These are phyloP conservation scores for Pediacus dermestoides DNA, from an alignment of 2,888 invertebrate genomes.

Conservation along the genomic window DNA sequence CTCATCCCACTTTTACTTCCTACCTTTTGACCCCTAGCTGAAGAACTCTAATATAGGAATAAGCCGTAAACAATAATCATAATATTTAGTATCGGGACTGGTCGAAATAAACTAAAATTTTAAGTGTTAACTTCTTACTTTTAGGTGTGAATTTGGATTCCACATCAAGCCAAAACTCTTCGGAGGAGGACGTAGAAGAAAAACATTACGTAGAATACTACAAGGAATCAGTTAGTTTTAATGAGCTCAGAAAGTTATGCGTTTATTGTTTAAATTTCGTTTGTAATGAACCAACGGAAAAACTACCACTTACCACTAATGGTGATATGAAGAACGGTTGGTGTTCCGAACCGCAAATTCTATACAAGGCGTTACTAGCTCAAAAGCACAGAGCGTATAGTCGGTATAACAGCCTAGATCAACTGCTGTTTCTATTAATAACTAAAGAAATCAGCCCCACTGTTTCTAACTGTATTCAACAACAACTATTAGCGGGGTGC, in stretches of 20 bases:
- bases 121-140: conserved; percentile 14
- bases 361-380: conserved; percentile 39
- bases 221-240: conserved; percentile 23
- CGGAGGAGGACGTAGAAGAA: conserved; percentile 37
- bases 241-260: conserved; percentile 37
- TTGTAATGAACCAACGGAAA: conserved; percentile 42
- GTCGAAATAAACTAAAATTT: conserved; percentile 1
- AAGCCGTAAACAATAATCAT: too few relatives aligned
- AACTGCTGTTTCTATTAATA: conserved; percentile 41
- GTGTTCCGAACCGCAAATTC: conserved; percentile 41
- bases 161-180: conserved; percentile 23
- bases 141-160: conserved; percentile 31
- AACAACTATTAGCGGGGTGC: conserved; percentile 55
- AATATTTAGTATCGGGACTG: too few relatives aligned
- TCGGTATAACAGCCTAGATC: conserved; percentile 42
- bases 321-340: conserved; percentile 40
- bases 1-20: too few relatives aligned
- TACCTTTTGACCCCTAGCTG: too few relatives aligned
- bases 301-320: conserved; percentile 26
- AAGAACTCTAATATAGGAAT: too few relatives aligned
- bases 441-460: conserved; percentile 35
- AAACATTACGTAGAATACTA: conserved; percentile 46
- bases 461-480: conserved; percentile 48
- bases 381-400: conserved; percentile 43
- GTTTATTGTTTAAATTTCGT: conserved; percentile 41